phyloP scores from a whole-genome alignment of 1,140 invertebrate species.

The Proales similis region DNA sequence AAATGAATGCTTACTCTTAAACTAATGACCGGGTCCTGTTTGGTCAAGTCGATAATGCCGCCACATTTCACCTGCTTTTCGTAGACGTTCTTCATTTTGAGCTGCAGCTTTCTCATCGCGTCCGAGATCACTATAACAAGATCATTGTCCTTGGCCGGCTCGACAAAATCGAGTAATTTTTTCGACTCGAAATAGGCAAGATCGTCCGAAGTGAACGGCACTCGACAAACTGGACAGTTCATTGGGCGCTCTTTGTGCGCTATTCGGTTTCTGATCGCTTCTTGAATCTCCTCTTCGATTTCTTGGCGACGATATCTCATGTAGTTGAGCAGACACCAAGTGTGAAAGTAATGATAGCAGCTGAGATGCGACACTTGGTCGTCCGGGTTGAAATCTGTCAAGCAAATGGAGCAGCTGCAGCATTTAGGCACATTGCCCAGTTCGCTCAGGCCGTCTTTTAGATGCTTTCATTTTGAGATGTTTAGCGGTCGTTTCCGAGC shows the following conservation, averaged over 20 bases:
- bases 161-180: not conserved
- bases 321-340: slow-evolving; percentile 10
- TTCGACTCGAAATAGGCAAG: slow-evolving; percentile 8
- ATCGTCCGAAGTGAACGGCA: not conserved
- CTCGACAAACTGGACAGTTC: slow-evolving; percentile 29
- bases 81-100: slow-evolving; percentile 5
- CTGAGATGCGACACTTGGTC: slow-evolving; percentile 14
- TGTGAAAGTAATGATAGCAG: slow-evolving; percentile 36
- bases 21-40: slow-evolving; percentile 5
- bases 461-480: too few relatives aligned
- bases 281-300: slow-evolving; percentile 30
- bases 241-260: slow-evolving; percentile 1
- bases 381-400: not conserved
- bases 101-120: not conserved
- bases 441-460: slow-evolving; percentile 14
- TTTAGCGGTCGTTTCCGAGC: too few relatives aligned
- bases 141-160: not conserved
- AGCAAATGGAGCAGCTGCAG: slow-evolving; percentile 27
- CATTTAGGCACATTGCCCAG: slow-evolving; percentile 15
- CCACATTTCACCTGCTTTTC: slow-evolving; percentile 14
- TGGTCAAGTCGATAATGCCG: slow-evolving; percentile 20
- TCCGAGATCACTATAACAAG: slow-evolving; percentile 3
- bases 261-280: slow-evolving; percentile 8
- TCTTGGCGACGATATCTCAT: not conserved
- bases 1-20: slow-evolving; percentile 5